Base-by-base conservation (phyloP, 2,113 vertebrate species). In the Chaetura pelagica region DNA sequence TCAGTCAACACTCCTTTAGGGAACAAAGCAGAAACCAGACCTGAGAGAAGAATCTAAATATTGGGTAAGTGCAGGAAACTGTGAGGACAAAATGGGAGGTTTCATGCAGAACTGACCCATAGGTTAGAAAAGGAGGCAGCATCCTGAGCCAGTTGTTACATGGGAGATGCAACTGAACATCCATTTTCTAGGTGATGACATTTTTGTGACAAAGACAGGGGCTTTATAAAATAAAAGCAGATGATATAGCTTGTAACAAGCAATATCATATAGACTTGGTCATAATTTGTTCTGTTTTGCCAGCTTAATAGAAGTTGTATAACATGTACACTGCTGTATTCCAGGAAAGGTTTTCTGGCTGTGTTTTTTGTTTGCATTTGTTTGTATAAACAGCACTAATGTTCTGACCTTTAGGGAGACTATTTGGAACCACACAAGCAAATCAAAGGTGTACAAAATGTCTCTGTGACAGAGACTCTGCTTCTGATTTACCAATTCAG, bases 81-180 rank as follows among this genome's bases (percentile, higher is more conserved):
- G 27, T 10, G 19, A 23, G 34, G 49, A 88, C 58, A 72, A 52
- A 49, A 44, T 5, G 6, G 27, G 15, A 8, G 30, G 22, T 44
- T 61, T 15, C 69, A 49, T 19, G 30, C 14, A 30, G 40, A 64
- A 38, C 7, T 29, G 38, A 16, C 15, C 21, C 7, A 2, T 1
- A 23, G 27, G 17, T 54, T n/a, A 46, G 40, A 22, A 22, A 59
- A 15, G 40, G 34, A 42, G 42, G 29, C 67, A 51, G 42, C 27
- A 15, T 32, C 55, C 73, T 42, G 19, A 58, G 62, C 38, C 44
- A 42, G 15, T 34, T 6, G 7, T 35, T 79, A 40, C 5, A 0
- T 14, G 34, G 27, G 52, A 57, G 17, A 32, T 0, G 1, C 20
- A 6, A 13, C 6, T 20, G 35, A 26, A 23, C 1, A 4, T 27